Evolutionary conservation across 2,888 invertebrate species (phyloP), one percentile per base, ranked within the genome.

Genomic region (Heteromyza rotundicornis): DNA sequence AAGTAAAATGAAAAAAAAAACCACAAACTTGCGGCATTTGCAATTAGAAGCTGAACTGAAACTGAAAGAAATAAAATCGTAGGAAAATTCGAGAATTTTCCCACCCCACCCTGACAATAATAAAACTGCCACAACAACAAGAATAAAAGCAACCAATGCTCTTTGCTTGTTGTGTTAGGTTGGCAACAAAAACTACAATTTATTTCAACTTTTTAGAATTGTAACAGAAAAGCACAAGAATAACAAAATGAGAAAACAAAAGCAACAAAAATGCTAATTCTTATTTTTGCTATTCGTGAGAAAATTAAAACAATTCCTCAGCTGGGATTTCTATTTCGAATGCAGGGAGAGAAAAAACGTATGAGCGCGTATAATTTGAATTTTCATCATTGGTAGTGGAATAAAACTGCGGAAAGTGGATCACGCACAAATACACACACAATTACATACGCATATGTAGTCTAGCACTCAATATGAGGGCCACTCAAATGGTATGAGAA

Each of bases 31-130:
- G 3, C 44, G 19, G n/a, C n/a, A n/a, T n/a, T n/a, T n/a, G n/a
- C n/a, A n/a, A n/a, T n/a, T n/a, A n/a, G n/a, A n/a, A n/a, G n/a
- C n/a, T n/a, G n/a, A n/a, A n/a, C n/a, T n/a, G n/a, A n/a, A n/a
- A n/a, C n/a, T n/a, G n/a, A n/a, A n/a, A 47, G 7, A 32, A 32
- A 32, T 32, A 12, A 32, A 32, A 32, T 32, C 32, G 12, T 32
- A 8, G 32, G 32, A 12, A 32, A 32, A 32, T 12, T 32, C 20
- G 10, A 50, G 50, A 52, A 52, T 52, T 52, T 52, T 52, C 52
- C 24, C 52, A 52, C 52, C 32, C 52, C 24, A 14, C 52, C 52
- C n/a, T 5, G n/a, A 52, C 2, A 3, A 52, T 5, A 52, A 2
- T 7, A 17, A 47, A 3, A 47, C 47, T 19, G 3, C 17, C 5